phyloP scores from a whole-genome alignment of 2,113 vertebrate genomes.

The Acrocephalus kingi region DNA sequence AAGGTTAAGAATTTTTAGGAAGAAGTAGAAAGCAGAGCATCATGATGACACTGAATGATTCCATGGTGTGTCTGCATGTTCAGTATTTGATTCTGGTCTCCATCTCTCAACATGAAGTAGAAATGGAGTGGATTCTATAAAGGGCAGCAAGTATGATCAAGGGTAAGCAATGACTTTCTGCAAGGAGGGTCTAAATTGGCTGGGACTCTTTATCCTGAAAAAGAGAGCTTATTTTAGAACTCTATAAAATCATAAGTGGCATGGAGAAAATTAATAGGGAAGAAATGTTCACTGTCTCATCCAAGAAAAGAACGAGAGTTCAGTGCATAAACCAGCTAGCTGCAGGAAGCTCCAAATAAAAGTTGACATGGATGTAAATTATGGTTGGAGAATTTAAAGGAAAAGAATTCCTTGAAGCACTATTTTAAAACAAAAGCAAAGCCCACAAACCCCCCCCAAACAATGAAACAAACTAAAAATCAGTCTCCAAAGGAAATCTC shows the following conservation, averaged over 20 bases:
- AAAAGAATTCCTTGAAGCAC: not conserved
- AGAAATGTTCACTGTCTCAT: not conserved
- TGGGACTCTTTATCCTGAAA: not conserved
- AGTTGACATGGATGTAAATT: not conserved
- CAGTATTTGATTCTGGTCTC: not conserved
- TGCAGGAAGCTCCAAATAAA: not conserved
- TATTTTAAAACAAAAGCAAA: not conserved
- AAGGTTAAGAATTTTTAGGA: not conserved
- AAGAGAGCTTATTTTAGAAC: conserved; percentile 23
- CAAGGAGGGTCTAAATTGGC: not conserved
- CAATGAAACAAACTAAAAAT: not conserved
- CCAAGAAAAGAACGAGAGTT: not conserved
- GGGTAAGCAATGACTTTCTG: not conserved
- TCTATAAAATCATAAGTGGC: not conserved
- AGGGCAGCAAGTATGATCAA: not conserved
- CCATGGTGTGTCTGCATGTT: rapidly evolving
- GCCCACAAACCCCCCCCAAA: rapidly evolving
- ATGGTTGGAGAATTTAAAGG: not conserved
- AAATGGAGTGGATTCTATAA: not conserved
- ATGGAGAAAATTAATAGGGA: not conserved
- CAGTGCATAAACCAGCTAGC: not conserved
- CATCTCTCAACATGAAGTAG: not conserved
- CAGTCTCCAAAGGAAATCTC: not conserved
- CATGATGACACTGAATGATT: not conserved
- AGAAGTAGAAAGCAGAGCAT: not conserved